Percentiles rank a stretch among this genome's conserved stretches.
Conservation (phyloP, 2,888 invertebrate species). For the Sesia apiformis region DNA sequence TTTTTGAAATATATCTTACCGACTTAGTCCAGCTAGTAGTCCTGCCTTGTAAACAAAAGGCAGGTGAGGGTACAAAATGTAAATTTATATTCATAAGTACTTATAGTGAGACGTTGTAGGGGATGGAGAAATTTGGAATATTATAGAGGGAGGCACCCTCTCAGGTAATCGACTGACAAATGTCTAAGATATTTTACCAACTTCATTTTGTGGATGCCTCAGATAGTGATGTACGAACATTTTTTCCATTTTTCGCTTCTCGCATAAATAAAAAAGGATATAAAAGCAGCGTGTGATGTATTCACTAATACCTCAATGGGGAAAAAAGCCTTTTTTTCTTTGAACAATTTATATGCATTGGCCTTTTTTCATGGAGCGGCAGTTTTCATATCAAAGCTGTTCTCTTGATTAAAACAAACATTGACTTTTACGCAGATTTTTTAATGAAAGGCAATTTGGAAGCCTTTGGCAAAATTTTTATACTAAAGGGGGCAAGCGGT, state of each 20-base stretch:
- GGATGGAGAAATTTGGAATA: constrained; percentile 53
- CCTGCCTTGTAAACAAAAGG: not conserved
- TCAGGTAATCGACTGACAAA: constrained; percentile 72
- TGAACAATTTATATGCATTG: not conserved
- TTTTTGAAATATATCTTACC: too few species aligned
- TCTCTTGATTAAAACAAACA: not conserved
- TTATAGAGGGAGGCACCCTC: constrained; percentile 48
- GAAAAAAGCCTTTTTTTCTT: not conserved
- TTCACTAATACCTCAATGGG: not conserved
- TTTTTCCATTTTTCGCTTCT: not conserved
- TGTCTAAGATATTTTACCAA: constrained; percentile 68
- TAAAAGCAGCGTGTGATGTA: not conserved
- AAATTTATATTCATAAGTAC: constrained; percentile 59
- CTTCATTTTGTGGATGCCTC: constrained; percentile 58
- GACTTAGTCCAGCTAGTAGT: too few species aligned
- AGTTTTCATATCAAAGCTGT: not conserved
- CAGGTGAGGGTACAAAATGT: constrained; percentile 21
- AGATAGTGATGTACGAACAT: constrained; percentile 23
- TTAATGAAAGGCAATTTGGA: not conserved
- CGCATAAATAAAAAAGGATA: not conserved
- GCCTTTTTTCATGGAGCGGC: not conserved
- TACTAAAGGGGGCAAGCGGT: too few species aligned
- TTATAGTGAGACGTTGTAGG: constrained; percentile 35
- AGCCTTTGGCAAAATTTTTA: too few species aligned
- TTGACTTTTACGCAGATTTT: not conserved